Conservation (phyloP, 1,140 invertebrate genomes). For the Heliconius hewitsoni region DNA sequence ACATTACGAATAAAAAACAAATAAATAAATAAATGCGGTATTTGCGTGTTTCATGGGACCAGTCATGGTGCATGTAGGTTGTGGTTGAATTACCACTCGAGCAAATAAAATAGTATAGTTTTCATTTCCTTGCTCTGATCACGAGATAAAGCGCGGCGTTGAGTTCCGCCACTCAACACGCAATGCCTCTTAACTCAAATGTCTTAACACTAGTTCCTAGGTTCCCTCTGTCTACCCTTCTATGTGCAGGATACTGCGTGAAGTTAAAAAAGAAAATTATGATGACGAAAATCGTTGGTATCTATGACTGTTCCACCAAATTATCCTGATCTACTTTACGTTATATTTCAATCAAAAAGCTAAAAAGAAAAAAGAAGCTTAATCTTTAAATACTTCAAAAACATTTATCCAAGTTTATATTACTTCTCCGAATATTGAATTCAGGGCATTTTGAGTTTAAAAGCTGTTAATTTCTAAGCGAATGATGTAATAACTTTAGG, state of each 20-base stretch:
- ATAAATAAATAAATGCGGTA: too few species aligned
- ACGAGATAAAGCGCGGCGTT: too few species aligned
- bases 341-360: not conserved
- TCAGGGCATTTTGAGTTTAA: not conserved
- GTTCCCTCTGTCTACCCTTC: not conserved
- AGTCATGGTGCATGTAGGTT: too few species aligned
- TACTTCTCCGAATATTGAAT: slow-evolving; percentile 8
- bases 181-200: too few species aligned
- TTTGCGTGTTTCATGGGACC: too few species aligned
- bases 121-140: too few species aligned
- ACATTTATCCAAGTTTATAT: not conserved
- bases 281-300: too few species aligned
- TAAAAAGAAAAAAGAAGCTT: not conserved
- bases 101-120: too few species aligned
- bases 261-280: not conserved
- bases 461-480: slow-evolving; percentile 14
- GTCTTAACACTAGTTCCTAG: not conserved
- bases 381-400: not conserved
- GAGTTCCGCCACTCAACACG: too few species aligned
- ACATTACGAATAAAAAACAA: too few species aligned
- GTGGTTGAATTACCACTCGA: too few species aligned
- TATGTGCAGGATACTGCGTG: not conserved
- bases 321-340: too few species aligned
- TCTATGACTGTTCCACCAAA: not conserved
- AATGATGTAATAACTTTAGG: slow-evolving; percentile 12